These are phyloP conservation scores for Pelvicachromis taeniatus DNA, from an alignment of 2,113 vertebrate genomes.

Conservation along the genomic window DNA sequence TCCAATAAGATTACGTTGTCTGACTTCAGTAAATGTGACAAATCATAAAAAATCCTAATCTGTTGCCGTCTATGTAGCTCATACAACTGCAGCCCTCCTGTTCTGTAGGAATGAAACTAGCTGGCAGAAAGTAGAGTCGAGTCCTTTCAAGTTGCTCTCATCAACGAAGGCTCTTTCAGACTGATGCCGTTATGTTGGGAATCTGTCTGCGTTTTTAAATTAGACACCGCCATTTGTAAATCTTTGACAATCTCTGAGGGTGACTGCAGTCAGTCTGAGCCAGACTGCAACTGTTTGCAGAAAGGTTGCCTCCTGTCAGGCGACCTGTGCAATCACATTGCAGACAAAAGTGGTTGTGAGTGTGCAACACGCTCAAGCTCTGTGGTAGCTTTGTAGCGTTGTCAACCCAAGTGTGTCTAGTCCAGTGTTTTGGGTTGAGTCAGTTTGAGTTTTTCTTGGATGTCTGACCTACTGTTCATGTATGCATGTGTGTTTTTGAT, in stretches of 20 bases:
- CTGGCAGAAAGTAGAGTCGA: background rate
- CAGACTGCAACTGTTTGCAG: background rate
- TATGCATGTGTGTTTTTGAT: background rate
- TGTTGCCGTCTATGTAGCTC: background rate
- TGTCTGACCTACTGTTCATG: background rate
- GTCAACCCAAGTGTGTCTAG: background rate
- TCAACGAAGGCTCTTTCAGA: background rate
- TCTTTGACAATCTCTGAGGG: too few species aligned
- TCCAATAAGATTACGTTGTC: background rate
- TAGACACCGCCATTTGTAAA: too few species aligned
- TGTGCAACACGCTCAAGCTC: background rate
- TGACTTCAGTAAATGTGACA: background rate
- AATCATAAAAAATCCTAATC: background rate
- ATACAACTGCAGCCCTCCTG: background rate
- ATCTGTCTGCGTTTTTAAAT: background rate
- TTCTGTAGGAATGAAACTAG: background rate
- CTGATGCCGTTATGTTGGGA: background rate
- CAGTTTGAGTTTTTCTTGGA: background rate
- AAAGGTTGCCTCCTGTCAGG: background rate
- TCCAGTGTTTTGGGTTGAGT: background rate
- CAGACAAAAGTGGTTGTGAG: background rate
- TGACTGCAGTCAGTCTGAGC: background rate
- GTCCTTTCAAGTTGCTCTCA: background rate
- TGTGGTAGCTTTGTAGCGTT: too few species aligned
- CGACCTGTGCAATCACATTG: background rate